These are phyloP conservation scores for Arenaria interpres DNA, from an alignment of 2,113 vertebrate species.

Conservation along the genomic window DNA sequence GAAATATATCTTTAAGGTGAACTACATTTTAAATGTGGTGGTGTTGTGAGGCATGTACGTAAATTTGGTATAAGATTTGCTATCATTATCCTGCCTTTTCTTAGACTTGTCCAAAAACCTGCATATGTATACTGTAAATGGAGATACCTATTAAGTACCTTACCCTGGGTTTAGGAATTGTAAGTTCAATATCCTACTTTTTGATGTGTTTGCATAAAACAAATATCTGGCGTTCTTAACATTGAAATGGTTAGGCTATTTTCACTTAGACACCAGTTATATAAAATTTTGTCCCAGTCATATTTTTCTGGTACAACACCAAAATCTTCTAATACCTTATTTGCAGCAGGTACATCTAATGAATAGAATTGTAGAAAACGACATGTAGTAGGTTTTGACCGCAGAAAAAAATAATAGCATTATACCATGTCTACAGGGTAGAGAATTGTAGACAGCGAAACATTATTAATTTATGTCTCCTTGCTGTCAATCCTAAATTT, in stretches of 20 bases:
- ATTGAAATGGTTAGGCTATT: neutral
- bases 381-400: neutral
- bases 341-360: neutral
- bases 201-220: neutral
- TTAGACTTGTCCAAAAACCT: neutral
- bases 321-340: neutral
- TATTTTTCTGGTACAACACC: neutral
- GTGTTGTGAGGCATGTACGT: neutral
- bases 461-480: neutral
- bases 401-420: fast-evolving
- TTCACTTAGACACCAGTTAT: neutral
- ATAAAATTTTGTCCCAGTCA: neutral
- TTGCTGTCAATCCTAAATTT: neutral
- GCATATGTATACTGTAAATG: neutral
- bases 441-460: neutral
- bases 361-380: neutral
- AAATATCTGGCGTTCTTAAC: neutral
- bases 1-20: neutral
- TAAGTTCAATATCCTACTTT: neutral
- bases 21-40: neutral
- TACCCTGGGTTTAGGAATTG: neutral
- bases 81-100: neutral
- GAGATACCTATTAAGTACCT: neutral
- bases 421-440: neutral
- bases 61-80: neutral